Base-by-base conservation (phyloP, 2,888 invertebrate genomes). In the Leptodirus hochenwartii region DNA sequence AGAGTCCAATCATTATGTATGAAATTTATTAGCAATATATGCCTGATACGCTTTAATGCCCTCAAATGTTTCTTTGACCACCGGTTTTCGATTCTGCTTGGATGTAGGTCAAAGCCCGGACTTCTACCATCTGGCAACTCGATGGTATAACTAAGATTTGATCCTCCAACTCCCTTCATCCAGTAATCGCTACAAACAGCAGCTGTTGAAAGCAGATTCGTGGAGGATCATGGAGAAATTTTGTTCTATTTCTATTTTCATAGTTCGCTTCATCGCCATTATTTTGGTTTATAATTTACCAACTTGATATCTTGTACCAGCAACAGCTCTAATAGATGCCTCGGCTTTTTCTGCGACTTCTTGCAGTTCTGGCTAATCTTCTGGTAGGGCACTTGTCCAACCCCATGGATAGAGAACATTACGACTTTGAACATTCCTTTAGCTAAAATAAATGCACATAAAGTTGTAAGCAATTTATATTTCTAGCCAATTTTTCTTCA, bases 371-470 rank as follows among this genome's bases (percentile, higher is more conserved):
- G 56, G 47, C 2, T 54, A 59, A 30, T 67, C 59, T 2, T 46
- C 46, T 4, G 66, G 68, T 0, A 56, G 48, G 2, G 45, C 47
- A 25, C 56, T 56, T 14, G 66, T 62, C 37, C 61, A 70, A 2
- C 73, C 74, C 70, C 71, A 77, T 1, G 72, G 68, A 42, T 74
- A 72, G 4, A 76, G 45, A 15, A 76, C 50, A 49, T 68, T n/a
- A n/a, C n/a, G n/a, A n/a, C n/a, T n/a, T n/a, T n/a, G n/a, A n/a
- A n/a, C n/a, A n/a, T n/a, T n/a, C n/a, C n/a, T n/a, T n/a, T n/a
- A n/a, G n/a, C n/a, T n/a, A n/a, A n/a, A n/a, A n/a, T n/a, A n/a
- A n/a, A n/a, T n/a, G n/a, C n/a, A n/a, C n/a, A n/a, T n/a, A n/a
- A n/a, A n/a, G n/a, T n/a, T n/a, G n/a, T n/a, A n/a, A n/a, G n/a